Conservation (phyloP, 2,888 invertebrate genomes). For the Pardosa pseudoannulata region DNA sequence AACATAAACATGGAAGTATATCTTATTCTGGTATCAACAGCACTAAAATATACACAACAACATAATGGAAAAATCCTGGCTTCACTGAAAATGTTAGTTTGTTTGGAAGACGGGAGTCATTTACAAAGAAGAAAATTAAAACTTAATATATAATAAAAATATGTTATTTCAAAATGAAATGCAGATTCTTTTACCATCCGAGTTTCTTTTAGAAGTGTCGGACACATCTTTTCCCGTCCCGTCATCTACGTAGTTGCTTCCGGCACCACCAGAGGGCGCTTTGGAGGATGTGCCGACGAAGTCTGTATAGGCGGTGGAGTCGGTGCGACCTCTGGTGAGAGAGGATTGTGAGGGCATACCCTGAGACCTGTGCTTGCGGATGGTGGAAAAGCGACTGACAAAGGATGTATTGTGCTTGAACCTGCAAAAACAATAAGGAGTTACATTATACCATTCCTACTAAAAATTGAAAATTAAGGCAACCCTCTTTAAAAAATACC, state of each 20-base stretch:
- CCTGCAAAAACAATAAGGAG: conserved; percentile 80
- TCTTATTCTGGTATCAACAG: no score
- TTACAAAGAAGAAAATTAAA: no score
- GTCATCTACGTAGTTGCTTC: conserved; percentile 87
- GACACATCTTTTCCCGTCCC: conserved; percentile 82
- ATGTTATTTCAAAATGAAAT: background rate
- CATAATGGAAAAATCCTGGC: no score
- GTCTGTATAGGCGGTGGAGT: conserved; percentile 73
- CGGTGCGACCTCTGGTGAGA: conserved; percentile 80
- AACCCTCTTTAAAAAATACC: no score
- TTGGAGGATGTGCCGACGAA: conserved; percentile 79
- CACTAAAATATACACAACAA: no score
- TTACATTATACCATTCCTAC: no score
- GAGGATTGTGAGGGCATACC: conserved; percentile 80
- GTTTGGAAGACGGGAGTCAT: no score
- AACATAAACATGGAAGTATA: no score
- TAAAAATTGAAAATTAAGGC: no score
- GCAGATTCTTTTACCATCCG: conserved; percentile 83
- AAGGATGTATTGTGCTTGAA: conserved; percentile 96
- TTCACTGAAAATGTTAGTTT: no score
- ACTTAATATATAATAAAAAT: no score
- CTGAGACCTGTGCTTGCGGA: conserved; percentile 81
- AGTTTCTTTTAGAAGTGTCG: conserved; percentile 89
- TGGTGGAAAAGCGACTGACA: conserved; percentile 92
- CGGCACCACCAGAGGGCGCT: conserved; percentile 70